Base-by-base conservation (phyloP, 2,888 invertebrate genomes). In the Prosopocoilus inquinatus region DNA sequence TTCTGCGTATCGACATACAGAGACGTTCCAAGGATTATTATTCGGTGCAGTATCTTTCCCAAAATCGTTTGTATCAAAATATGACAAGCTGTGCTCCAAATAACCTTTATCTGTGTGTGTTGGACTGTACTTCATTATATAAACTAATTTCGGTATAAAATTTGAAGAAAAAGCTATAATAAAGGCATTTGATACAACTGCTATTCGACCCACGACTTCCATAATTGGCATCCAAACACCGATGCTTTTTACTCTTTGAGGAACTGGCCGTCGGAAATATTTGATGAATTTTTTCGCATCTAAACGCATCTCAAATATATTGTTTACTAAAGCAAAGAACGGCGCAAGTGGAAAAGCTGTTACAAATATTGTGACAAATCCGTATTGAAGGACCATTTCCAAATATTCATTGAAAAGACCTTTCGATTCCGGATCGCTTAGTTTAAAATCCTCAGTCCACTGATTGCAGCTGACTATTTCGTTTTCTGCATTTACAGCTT, bases 351-450 rank as follows among this genome's bases (percentile, higher is more conserved):
- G 93, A 76, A 94, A 93, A 1, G 92, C 92, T 33, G 90, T 85
- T 20, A 92, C 91, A 70, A 94, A 94, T 41, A 94, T 81, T 0
- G 91, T 92, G 20, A 91, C 86, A 70, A 93, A 93, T 2, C 93
- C 93, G 77, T 88, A 94, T 75, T 93, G 93, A 15, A 93, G 79
- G 51, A 91, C 91, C 91, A 94, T 92, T 82, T 93, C 92, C 51
- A 93, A 79, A 77, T 93, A 93, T 75, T 93, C 92, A 45, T 84
- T 82, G 75, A 91, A 92, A 41, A 94, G 78, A 33, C 88, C 87
- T 57, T 84, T 80, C 13, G 84, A 83, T 50, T 85, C 80, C 71
- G 84, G 82, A 44, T 84, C 82, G 28, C 82, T 75, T 53, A 91
- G 76, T 69, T 85, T 82, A 67, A 84, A 89, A 75, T 91, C 91